Conservation (phyloP, 2,797 vertebrate genomes). For the Semaprochilodus insignis region DNA sequence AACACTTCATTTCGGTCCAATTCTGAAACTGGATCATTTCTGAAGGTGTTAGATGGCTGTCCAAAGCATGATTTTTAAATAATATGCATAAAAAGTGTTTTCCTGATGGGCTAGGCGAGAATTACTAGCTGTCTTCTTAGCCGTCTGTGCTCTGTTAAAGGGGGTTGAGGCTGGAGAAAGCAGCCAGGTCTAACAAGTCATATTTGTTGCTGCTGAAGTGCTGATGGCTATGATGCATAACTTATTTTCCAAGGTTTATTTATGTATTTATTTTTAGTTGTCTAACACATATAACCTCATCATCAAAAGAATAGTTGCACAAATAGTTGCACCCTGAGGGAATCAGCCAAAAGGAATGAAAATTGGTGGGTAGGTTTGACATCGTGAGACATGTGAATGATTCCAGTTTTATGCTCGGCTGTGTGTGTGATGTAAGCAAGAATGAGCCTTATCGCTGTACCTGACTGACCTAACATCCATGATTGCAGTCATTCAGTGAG, state of each 20-base stretch:
- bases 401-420: no score
- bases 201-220: not conserved
- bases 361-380: no score
- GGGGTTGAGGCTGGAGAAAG: not conserved
- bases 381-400: no score
- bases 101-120: not conserved
- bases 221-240: not conserved
- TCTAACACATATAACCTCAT: not conserved
- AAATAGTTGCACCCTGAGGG: no score
- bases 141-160: not conserved
- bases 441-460: no score
- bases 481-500: no score
- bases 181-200: not conserved
- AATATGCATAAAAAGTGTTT: not conserved
- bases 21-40: constrained; percentile 27
- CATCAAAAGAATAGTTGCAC: no score
- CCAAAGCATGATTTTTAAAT: not conserved
- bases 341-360: no score
- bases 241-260: no score
- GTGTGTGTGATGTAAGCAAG: no score
- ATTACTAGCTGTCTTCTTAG: not conserved
- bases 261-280: not conserved
- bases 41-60: not conserved
- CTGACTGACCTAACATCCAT: no score
- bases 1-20: constrained; percentile 29